Base-by-base conservation (phyloP, 23 tunicate genomes). In the Ciona savignyi region DNA sequence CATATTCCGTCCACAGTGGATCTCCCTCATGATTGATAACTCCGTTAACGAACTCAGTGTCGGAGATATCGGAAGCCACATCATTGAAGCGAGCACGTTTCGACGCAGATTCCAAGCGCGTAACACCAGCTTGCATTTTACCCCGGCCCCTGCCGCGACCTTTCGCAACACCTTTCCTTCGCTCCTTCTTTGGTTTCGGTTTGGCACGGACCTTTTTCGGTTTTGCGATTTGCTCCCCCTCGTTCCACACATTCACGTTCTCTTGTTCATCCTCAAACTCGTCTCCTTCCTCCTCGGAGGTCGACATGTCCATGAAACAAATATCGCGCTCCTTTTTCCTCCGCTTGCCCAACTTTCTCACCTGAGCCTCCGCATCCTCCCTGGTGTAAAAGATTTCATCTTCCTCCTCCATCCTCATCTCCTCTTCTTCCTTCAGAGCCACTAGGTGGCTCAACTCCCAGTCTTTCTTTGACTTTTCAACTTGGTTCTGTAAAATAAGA, bases 381-480 rank as follows among this genome's bases (percentile, higher is more conserved):
- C 86, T 30, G 3, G 84, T 78, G 86, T 91, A 91, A 72, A 91
- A 91, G 35, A 91, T 91, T 73, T 91, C 97, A 60, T 91, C 97
- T 34, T 80, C 97, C 65, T 88, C 88, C 66, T 84, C 97, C 79
- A 80, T 69, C 34, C 90, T 66, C 35, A 82, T 63, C 71, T 91
- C 97, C 66, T 91, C 91, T 56, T 91, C 91, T 42, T 91, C 91
- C 68, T 91, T 91, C 33, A 91, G 77, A 27, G 82, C 84, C 82
- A 91, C 72, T 66, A 91, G 64, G 51, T 91, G 97, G 20, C 77
- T 69, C 33, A 91, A 70, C 79, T 91, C 83, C 97, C 97, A 91
- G 23, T 91, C 91, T 71, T 85, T 78, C 83, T 91, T 91, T 1
- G 97, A 81, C 51, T 74, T 74, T 28, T 80, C 86, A 4, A 91